Evolutionary conservation across 35 echinoderm and acorn worm species (phyloP), one percentile per base, ranked within the genome.

Genomic region (Stichopus chloronotus): DNA sequence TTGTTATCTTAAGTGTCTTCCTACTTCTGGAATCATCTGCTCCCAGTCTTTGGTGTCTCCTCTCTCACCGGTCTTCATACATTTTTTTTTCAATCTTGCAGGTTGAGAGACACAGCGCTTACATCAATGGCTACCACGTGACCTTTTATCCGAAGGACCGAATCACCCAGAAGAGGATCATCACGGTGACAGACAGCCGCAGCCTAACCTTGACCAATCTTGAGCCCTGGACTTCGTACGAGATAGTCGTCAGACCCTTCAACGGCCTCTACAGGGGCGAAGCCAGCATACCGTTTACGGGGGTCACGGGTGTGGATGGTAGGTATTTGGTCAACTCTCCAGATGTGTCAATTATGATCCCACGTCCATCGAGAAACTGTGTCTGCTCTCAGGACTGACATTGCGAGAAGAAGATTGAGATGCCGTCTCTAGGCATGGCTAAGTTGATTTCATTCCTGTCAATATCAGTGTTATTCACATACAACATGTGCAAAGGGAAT

Each of bases 51-150:
- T 43, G 30, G 30, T 43, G 30, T 43, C 30, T 43, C 30, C 30
- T 43, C 30, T 3, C 30, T 43, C 3, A 43, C 30, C 30, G 30
- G 30, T 43, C 30, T 43, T 43, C 30, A 43, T 43, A 43, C 30
- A 43, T 43, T 3, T 17, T 9, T 8, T 86, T 13, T 89, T 89
- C 4, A 5, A 43, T 74, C n/a, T 8, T 20, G 0, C 76, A 91
- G 90, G 76, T 91, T 9, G 72, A 91, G 5, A 43, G 90, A 11
- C 72, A 91, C 43, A 56, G 10, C 23, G 69, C 90, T 7, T 91
- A 91, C 55, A 91, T 91, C 20, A 79, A 91, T 23, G 90, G 90
- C 3, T 91, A 91, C 90, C 90, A 91, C 58, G 56, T 91, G 16
- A 9, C 16, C n/a, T 91, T 78, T n/a, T 58, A 78, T 52, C 90